Evolutionary conservation across 2,113 vertebrate genomes (phyloP).

Genomic region (Pholis gunnellus): DNA sequence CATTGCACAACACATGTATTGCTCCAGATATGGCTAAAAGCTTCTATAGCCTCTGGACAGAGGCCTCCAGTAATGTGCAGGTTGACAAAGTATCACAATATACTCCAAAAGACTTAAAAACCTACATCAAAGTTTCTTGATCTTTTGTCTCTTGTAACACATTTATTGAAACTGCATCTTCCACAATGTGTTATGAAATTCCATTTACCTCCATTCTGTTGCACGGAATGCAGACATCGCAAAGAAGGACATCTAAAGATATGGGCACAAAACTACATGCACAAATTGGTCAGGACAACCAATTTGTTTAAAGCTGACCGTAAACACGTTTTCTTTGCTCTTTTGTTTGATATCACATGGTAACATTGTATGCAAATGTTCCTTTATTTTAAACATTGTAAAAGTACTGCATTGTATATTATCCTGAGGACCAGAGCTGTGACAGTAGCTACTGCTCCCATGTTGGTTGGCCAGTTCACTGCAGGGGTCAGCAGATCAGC

Average conservation of each 20-base stretch:
- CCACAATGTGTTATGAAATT: neutral
- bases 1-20: neutral
- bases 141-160: neutral
- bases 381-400: neutral
- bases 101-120: neutral
- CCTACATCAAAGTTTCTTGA: neutral
- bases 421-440: neutral
- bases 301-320: neutral
- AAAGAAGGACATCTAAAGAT: neutral
- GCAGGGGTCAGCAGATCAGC: conserved; percentile 38
- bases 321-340: neutral
- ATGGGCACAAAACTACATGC: no score
- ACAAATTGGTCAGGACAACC: neutral
- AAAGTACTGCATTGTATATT: neutral
- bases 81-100: neutral
- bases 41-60: neutral
- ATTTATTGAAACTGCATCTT: neutral
- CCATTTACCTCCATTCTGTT: neutral
- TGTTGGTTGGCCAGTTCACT: conserved; percentile 31
- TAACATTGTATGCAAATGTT: neutral
- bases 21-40: neutral
- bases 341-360: neutral
- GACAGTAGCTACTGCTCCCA: neutral
- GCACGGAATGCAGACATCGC: neutral
- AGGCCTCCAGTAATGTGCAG: neutral